Base-by-base conservation (phyloP, 2,888 invertebrate species). In the Dolichomitus sp. region DNA sequence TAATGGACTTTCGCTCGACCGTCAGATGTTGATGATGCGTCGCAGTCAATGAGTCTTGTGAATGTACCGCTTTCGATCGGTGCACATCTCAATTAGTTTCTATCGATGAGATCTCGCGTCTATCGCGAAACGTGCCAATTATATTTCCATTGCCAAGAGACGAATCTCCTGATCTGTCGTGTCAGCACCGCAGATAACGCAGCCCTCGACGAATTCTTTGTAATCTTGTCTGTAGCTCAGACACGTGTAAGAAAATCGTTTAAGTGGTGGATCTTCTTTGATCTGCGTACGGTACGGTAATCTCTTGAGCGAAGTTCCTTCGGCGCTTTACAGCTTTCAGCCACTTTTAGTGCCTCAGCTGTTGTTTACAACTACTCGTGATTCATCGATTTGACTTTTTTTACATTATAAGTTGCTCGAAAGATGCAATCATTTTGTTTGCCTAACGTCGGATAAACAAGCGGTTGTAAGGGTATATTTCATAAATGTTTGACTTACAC, bases 121-220 rank as follows among this genome's bases (percentile, higher is more conserved):
- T 27, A 68, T 37, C 66, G 6, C 19, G 12, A 19, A 30, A 50
- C 19, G 33, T 5, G 33, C 4, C 37, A n/a, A 27, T 65, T 6
- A 33, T 50, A 54, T 4, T 68, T 68, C 37, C 14, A 68, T 68
- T 52, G 68, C 52, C 52, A 52, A 68, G 37, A 27, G 14, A 68
- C 48, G 17, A 9, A n/a, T 66, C 48, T n/a, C 30, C 17, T 9
- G 33, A 37, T 17, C 40, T 17, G 17, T 48, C 48, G 50, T 14
- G 2, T 66, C 33, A 33, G 33, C n/a, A 9, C 0, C 30, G 50
- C 30, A 9, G 50, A 68, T 50, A 50, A 48, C 50, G 17, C 33
- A 12, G 4, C 11, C 7, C 11, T 4, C 12, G 54, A 7, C 17
- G 40, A 33, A 17, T 30, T 19, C 33, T 50, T 17, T 50, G 9